phyloP scores from a whole-genome alignment of 2,113 vertebrate genomes.

The Pygoscelis adeliae region DNA sequence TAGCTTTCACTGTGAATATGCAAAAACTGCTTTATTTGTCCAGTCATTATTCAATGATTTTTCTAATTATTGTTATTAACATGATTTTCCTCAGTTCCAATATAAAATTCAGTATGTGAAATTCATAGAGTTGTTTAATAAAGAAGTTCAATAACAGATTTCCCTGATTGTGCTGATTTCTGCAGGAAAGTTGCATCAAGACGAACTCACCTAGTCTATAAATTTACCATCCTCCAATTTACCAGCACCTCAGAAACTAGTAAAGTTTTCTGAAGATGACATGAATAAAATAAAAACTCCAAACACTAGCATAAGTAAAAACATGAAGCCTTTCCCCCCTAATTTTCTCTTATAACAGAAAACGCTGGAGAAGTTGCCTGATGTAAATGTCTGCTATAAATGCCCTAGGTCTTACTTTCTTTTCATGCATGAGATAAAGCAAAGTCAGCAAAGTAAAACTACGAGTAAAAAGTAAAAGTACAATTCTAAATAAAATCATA shows the following conservation, averaged over 20 bases:
- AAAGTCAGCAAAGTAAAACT: neutral
- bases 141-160: neutral
- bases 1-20: neutral
- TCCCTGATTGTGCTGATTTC: neutral
- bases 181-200: neutral
- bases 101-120: neutral
- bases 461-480: neutral
- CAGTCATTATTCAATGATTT: neutral
- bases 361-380: neutral
- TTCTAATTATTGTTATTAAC: neutral
- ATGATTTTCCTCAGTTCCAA: neutral
- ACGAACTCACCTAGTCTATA: neutral
- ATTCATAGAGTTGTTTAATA: neutral
- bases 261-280: neutral
- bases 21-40: neutral
- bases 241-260: neutral
- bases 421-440: neutral
- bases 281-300: neutral
- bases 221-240: neutral
- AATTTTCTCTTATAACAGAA: neutral
- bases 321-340: neutral
- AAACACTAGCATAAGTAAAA: neutral
- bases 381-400: neutral
- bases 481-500: neutral
- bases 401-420: neutral